These are phyloP conservation scores for Digitonthophagus gazella DNA, from an alignment of 2,888 invertebrate genomes.

Conservation along the genomic window DNA sequence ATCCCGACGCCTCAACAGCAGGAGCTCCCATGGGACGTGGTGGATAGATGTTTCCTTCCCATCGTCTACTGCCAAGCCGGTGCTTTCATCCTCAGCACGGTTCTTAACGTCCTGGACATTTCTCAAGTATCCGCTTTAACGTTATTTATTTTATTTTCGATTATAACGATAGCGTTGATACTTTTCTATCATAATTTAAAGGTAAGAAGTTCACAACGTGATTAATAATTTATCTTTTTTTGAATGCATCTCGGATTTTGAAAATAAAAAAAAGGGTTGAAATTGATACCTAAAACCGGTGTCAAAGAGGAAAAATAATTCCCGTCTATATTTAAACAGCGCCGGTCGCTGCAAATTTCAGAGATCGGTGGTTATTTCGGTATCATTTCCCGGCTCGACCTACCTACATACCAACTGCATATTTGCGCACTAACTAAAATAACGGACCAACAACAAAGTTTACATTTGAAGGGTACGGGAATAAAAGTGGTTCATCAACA, in stretches of 20 bases:
- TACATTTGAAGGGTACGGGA: too few species aligned
- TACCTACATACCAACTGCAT: not conserved
- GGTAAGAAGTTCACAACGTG: constrained; percentile 56
- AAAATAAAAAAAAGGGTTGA: not conserved
- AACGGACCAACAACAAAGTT: not conserved
- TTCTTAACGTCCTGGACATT: constrained; percentile 69
- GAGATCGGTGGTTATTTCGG: not conserved
- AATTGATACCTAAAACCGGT: not conserved
- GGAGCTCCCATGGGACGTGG: constrained; percentile 69
- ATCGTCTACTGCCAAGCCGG: constrained; percentile 78
- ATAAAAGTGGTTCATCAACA: too few species aligned
- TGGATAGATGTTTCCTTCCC: constrained; percentile 73
- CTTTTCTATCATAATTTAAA: constrained; percentile 83
- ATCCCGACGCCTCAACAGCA: constrained; percentile 54
- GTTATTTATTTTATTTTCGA: constrained; percentile 73
- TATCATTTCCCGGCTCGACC: not conserved
- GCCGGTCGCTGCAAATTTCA: not conserved
- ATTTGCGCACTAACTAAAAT: too few species aligned
- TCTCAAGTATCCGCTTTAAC: constrained; percentile 76
- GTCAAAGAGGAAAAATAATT: not conserved
- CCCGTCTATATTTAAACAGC: not conserved
- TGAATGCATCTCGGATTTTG: not conserved
- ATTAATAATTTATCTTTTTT: not conserved
- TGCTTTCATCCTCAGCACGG: constrained; percentile 70
- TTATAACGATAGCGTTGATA: constrained; percentile 71